Percentiles rank a stretch among this genome's conserved stretches.
These are phyloP conservation scores for Bugulina stolonifera DNA, from an alignment of 2,888 invertebrate species.

Conservation along the genomic window DNA sequence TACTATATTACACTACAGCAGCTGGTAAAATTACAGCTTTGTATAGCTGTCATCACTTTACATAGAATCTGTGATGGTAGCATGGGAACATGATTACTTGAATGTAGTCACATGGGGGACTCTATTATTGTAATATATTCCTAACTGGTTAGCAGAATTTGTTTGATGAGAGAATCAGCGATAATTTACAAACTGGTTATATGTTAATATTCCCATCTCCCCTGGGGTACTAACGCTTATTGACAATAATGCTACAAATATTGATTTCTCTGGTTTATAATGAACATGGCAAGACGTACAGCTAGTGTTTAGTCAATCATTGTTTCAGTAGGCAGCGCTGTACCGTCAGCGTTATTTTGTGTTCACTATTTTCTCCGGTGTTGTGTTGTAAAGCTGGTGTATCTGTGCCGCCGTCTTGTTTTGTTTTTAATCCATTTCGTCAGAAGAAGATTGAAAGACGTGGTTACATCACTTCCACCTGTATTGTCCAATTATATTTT, in stretches of 20 bases:
- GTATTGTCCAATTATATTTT: not conserved
- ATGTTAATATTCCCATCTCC: not conserved
- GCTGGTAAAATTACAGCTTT: not conserved
- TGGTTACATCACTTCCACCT: no score
- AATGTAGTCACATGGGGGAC: not conserved
- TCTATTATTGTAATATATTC: not conserved
- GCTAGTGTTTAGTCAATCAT: not conserved
- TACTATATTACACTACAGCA: not conserved
- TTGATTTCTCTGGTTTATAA: not conserved
- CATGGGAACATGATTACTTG: not conserved
- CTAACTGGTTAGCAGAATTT: not conserved
- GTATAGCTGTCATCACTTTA: no score
- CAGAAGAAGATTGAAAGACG: no score
- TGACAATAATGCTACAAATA: conserved; percentile 6
- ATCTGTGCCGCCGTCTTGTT: no score
- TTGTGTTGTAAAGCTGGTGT: not conserved
- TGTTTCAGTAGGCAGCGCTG: not conserved
- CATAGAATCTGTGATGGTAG: no score
- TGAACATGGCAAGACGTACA: not conserved
- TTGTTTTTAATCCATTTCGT: no score
- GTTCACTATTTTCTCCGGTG: not conserved
- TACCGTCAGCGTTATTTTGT: not conserved
- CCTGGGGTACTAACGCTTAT: not conserved
- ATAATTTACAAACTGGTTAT: not conserved
- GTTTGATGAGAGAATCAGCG: not conserved